A percentile compares a stretch with the other conserved stretches of the same genome.
Conservation (phyloP, 2,113 vertebrate species). For the Amphilophus citrinellus region DNA sequence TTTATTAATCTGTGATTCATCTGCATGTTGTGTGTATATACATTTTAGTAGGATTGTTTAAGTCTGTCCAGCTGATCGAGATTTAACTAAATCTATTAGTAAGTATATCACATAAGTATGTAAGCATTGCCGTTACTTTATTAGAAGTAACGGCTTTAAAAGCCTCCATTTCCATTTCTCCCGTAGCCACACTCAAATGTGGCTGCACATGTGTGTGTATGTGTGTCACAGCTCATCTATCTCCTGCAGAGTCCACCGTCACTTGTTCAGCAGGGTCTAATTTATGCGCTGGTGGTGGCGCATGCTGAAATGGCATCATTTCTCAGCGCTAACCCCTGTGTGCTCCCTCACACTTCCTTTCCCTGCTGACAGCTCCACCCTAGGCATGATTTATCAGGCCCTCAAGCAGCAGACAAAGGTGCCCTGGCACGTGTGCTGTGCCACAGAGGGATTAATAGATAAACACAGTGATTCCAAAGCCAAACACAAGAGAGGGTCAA, state of each 20-base stretch:
- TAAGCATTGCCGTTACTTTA: constrained; percentile 37
- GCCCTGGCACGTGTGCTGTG: constrained; percentile 39
- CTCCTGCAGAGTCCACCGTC: constrained; percentile 67
- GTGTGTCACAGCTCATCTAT: constrained; percentile 68
- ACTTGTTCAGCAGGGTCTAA: constrained; percentile 72
- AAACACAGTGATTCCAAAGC: constrained; percentile 61
- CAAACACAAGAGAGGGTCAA: constrained; percentile 57
- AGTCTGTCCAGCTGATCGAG: constrained; percentile 9
- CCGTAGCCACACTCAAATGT: constrained; percentile 61
- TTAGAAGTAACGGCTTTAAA: constrained; percentile 33
- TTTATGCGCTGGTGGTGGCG: constrained; percentile 75
- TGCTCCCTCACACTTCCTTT: constrained; percentile 64
- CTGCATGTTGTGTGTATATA: background rate
- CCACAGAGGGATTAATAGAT: constrained; percentile 69
- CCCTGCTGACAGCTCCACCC: constrained; percentile 62
- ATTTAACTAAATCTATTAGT: constrained; percentile 34
- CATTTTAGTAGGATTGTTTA: background rate
- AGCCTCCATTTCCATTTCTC: constrained; percentile 3
- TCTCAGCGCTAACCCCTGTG: constrained; percentile 69
- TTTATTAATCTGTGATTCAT: constrained; percentile 16
- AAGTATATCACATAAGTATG: constrained; percentile 37
- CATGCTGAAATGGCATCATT: constrained; percentile 79
- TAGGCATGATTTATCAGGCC: constrained; percentile 76
- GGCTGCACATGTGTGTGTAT: background rate
- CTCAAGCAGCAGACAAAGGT: constrained; percentile 62